Percentiles rank a stretch among this genome's conserved stretches.
Evolutionary conservation across 2,888 invertebrate genomes (phyloP).

Genomic region (Xanthia togata): DNA sequence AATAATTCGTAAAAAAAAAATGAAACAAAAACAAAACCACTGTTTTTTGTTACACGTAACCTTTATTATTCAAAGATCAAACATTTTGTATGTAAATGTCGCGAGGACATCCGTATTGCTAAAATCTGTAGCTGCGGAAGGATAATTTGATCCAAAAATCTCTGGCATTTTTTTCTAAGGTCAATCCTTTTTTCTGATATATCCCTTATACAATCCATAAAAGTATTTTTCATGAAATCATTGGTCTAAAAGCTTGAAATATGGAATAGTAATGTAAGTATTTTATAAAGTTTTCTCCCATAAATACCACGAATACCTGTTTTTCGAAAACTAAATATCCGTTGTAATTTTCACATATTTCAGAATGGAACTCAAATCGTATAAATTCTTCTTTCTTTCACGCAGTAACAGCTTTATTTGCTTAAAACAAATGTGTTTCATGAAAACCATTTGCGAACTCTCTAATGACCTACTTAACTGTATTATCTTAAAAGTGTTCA

Average conservation of each 20-base stretch:
- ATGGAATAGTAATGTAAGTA: not conserved
- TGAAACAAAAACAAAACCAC: slow-evolving; percentile 37
- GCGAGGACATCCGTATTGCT: slow-evolving; percentile 47
- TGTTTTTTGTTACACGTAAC: slow-evolving; percentile 49
- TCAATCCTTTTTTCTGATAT: not conserved
- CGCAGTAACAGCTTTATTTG: slow-evolving; percentile 57
- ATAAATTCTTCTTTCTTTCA: slow-evolving; percentile 28
- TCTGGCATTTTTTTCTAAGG: slow-evolving; percentile 16
- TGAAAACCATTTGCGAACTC: slow-evolving; percentile 71
- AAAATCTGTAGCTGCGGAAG: slow-evolving; percentile 32
- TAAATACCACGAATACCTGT: not conserved
- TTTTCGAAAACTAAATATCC: not conserved
- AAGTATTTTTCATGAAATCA: not conserved
- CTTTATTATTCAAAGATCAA: slow-evolving; percentile 61
- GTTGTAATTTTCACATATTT: not conserved
- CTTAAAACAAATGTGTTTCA: slow-evolving; percentile 59
- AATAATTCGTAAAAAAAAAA: slow-evolving; percentile 35
- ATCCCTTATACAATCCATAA: too few relatives aligned
- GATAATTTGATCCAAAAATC: slow-evolving; percentile 38
- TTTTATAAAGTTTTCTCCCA: not conserved
- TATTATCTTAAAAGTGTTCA: slow-evolving; percentile 79
- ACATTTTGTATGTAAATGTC: slow-evolving; percentile 61
- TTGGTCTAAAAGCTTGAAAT: not conserved
- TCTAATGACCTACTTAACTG: slow-evolving; percentile 77
- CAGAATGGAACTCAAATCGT: slow-evolving; percentile 10